Evolutionary conservation across 2,888 invertebrate species (phyloP).

Genomic region (Exocentrus adspersus): DNA sequence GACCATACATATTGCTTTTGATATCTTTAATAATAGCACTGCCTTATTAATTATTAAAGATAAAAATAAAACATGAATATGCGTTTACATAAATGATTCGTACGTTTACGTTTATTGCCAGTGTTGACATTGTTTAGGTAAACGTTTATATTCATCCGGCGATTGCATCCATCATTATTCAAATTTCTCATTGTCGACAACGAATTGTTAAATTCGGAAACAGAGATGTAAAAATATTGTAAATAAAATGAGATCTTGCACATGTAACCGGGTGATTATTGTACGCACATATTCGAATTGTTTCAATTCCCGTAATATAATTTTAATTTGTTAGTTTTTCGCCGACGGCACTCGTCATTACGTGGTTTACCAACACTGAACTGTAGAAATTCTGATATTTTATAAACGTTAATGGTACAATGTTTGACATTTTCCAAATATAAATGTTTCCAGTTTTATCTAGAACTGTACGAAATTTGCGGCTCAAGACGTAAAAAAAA

Average conservation of each 20-base stretch:
- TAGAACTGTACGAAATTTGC: no score
- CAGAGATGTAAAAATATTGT: conserved; percentile 14
- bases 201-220: conserved; percentile 13
- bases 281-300: not conserved
- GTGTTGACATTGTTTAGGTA: conserved; percentile 15
- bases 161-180: conserved; percentile 15
- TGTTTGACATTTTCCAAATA: not conserved
- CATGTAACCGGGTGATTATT: conserved; percentile 4
- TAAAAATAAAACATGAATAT: no score
- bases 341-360: not conserved
- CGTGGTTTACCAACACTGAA: not conserved
- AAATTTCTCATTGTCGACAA: conserved; percentile 18
- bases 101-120: conserved; percentile 10
- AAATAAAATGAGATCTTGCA: conserved; percentile 9
- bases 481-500: no score
- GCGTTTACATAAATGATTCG: no score
- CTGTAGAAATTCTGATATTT: not conserved
- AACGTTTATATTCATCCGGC: conserved; percentile 20
- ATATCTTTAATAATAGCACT: no score
- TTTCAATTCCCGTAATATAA: not conserved
- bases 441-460: not conserved
- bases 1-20: no score
- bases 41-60: no score
- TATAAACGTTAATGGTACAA: not conserved
- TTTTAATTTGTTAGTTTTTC: conserved; percentile 4